Percentiles rank a stretch among this genome's conserved stretches.
phyloP scores from a whole-genome alignment of 2,888 invertebrate genomes.

The Catocala nupta region DNA sequence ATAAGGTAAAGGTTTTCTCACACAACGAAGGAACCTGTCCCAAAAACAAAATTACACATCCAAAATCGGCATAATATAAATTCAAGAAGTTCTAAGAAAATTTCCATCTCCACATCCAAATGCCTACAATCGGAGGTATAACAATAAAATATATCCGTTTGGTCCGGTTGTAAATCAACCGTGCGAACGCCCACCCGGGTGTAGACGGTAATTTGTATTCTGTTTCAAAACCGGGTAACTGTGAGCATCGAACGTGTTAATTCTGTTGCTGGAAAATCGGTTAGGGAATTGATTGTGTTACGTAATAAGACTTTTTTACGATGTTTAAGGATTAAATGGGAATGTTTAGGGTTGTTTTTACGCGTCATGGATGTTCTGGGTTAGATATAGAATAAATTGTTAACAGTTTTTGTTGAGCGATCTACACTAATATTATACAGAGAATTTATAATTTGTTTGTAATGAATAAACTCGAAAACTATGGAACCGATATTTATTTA shows the following conservation, averaged over 20 bases:
- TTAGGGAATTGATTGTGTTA: constrained; percentile 20
- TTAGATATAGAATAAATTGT: no score
- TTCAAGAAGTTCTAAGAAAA: constrained; percentile 11
- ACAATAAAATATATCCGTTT: constrained; percentile 38
- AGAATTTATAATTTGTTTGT: no score
- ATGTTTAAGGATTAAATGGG: neutral
- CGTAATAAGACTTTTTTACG: constrained; percentile 2
- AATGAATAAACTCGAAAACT: no score
- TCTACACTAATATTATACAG: no score
- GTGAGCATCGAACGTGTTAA: constrained; percentile 49
- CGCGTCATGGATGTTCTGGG: no score
- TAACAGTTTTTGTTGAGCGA: no score
- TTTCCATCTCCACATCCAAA: constrained; percentile 38
- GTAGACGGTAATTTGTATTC: constrained; percentile 48
- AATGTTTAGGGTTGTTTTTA: neutral
- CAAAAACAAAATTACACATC: neutral
- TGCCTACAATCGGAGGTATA: constrained; percentile 35
- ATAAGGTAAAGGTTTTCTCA: no score
- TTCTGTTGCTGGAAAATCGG: constrained; percentile 24
- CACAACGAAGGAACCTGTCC: no score
- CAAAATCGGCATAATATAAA: constrained; percentile 24
- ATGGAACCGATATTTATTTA: no score
- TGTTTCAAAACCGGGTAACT: constrained; percentile 24
- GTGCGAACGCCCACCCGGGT: constrained; percentile 26
- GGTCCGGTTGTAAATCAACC: constrained; percentile 46